Percentiles rank a stretch among this genome's conserved stretches.
Evolutionary conservation across 1,140 invertebrate genomes (phyloP).

Genomic region (Telenomus remus): DNA sequence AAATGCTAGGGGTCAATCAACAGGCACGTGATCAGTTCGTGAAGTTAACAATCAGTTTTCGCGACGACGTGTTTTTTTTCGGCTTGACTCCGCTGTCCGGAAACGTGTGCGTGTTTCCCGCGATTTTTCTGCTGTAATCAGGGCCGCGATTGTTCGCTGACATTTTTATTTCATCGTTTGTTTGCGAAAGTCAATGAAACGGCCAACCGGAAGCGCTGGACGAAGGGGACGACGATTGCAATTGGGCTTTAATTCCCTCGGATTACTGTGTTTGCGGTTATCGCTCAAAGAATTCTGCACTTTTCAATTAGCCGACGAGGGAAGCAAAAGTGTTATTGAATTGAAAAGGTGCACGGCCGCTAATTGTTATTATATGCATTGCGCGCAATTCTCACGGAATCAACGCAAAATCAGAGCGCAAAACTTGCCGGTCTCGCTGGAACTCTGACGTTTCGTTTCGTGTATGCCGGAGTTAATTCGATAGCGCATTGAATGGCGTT

Average conservation of each 20-base stretch:
- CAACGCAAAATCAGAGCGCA: not conserved
- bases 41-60: constrained; percentile 68
- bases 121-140: constrained; percentile 28
- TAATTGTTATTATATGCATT: constrained; percentile 1
- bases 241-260: constrained; percentile 17
- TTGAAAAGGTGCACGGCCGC: constrained; percentile 5
- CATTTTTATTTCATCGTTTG: constrained; percentile 3
- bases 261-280: constrained; percentile 21
- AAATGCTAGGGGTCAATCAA: constrained; percentile 64
- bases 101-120: constrained; percentile 25
- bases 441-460: not conserved
- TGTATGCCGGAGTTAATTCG: constrained; percentile 17
- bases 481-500: constrained; percentile 17
- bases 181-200: not conserved
- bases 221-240: constrained; percentile 15
- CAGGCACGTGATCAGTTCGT: constrained; percentile 65
- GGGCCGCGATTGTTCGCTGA: constrained; percentile 29
- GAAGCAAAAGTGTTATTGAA: constrained; percentile 31
- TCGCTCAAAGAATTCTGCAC: not conserved
- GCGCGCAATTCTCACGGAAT: constrained; percentile 18
- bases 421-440: constrained; percentile 1
- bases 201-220: constrained; percentile 17
- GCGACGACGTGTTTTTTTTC: constrained; percentile 23
- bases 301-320: constrained; percentile 18
- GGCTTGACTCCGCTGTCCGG: constrained; percentile 35